Base-by-base conservation (phyloP, 2,888 invertebrate species). In the Lithosia quadra region DNA sequence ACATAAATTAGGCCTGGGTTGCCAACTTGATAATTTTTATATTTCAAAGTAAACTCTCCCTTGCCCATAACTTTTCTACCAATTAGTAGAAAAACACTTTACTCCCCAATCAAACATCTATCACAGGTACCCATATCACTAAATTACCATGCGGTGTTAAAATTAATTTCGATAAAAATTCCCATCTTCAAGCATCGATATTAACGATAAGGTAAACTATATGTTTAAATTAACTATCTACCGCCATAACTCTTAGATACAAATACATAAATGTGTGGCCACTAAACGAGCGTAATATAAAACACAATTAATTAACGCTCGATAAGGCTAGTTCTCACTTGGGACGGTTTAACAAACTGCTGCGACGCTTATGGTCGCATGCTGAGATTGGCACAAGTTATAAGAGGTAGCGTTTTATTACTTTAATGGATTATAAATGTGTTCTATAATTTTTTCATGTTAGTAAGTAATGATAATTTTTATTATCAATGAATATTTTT, bases 251-350 rank as follows among this genome's bases (percentile, higher is more conserved):
- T 78, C 74, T 70, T 22, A 71, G 67, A 63, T 73, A 77, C 70
- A 75, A 74, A 76, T 81, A 82, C 76, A 78, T 82, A 81, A 80
- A 78, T 76, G 69, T 75, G 76, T 67, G 72, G 74, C 82, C 75
- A 81, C 82, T 79, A 77, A 78, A 74, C 77, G 79, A 66, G 72
- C 73, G 79, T 80, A 75, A 81, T 82, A 79, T 82, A 82, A 82
- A 82, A 81, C 79, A 85, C 88, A 89, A 90, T 90, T 89, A 88
- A 90, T 90, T 89, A 89, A 70, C 72, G 67, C 74, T 79, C 83
- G 83, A 83, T 84, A 81, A 78, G 80, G 83, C 81, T 79, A 84
- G 85, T 86, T 87, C 87, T 86, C 86, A 85, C 85, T 86, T 75
- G 83, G 75, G 72, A 73, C 80, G 80, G 83, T 81, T 86, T 88